A percentile compares a stretch with the other conserved stretches of the same genome.
These are phyloP conservation scores for Neosilurus mollespiculum DNA, from an alignment of 2,797 vertebrate genomes.

Conservation along the genomic window DNA sequence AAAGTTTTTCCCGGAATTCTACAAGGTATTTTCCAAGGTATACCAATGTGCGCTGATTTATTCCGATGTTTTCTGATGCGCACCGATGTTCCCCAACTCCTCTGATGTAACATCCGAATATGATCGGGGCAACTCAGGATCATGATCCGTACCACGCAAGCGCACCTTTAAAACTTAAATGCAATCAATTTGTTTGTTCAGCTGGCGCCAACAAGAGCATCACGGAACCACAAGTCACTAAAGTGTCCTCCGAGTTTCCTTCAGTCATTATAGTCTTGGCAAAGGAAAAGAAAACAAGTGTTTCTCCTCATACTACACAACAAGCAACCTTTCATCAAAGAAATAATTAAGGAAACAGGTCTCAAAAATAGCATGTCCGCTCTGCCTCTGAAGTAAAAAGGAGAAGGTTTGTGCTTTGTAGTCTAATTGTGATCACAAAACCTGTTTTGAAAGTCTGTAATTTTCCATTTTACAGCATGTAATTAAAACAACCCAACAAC, in stretches of 20 bases:
- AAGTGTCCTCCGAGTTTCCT: slow-evolving; percentile 14
- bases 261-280: slow-evolving; percentile 46
- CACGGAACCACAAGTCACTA: slow-evolving; percentile 47
- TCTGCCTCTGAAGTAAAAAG: slow-evolving; percentile 82
- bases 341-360: slow-evolving; percentile 89
- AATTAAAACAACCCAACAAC: slow-evolving; percentile 82
- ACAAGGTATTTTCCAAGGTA: no score
- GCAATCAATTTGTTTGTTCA: slow-evolving; percentile 60
- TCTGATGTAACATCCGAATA: no score
- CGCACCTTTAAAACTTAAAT: slow-evolving; percentile 47
- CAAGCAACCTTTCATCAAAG: slow-evolving; percentile 93
- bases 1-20: no score
- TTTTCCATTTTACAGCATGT: slow-evolving; percentile 86
- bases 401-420: slow-evolving; percentile 82
- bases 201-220: slow-evolving; percentile 48
- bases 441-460: slow-evolving; percentile 78
- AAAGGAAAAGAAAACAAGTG: slow-evolving; percentile 57
- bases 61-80: no score
- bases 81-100: no score
- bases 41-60: no score
- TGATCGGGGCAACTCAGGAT: no score
- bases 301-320: slow-evolving; percentile 70
- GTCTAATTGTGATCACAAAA: slow-evolving; percentile 88
- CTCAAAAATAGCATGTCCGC: slow-evolving; percentile 84
- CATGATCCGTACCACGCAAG: no score